phyloP scores from a whole-genome alignment of 2,113 vertebrate species.

The Pristiophorus japonicus region DNA sequence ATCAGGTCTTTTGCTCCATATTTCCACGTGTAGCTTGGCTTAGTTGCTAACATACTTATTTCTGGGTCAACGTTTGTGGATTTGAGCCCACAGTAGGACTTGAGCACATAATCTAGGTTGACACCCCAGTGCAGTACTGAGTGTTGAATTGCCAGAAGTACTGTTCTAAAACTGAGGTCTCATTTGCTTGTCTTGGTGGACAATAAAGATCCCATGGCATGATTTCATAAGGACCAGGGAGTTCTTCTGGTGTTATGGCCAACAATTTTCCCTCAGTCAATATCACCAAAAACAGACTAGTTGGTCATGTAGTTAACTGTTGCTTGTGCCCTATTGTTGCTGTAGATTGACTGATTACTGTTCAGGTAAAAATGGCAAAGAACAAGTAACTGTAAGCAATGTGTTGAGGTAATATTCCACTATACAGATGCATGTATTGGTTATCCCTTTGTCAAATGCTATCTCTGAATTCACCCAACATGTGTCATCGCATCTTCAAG shows the following conservation, averaged over 20 bases:
- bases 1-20: no score
- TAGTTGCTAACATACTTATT: background rate
- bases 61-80: background rate
- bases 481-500: background rate
- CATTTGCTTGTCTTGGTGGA: background rate
- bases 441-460: background rate
- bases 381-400: background rate
- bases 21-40: background rate
- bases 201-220: background rate
- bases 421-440: background rate
- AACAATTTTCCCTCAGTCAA: background rate
- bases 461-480: background rate
- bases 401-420: background rate
- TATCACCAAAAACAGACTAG: background rate
- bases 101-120: no score
- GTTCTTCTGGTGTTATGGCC: background rate
- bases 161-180: background rate
- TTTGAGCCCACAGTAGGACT: background rate
- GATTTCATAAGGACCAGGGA: background rate
- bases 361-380: no score
- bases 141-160: no score
- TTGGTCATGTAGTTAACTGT: background rate
- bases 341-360: background rate
- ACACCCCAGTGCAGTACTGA: no score
- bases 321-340: background rate